Conservation (phyloP, 2,888 invertebrate species). For the Leptogaster cylindrica region DNA sequence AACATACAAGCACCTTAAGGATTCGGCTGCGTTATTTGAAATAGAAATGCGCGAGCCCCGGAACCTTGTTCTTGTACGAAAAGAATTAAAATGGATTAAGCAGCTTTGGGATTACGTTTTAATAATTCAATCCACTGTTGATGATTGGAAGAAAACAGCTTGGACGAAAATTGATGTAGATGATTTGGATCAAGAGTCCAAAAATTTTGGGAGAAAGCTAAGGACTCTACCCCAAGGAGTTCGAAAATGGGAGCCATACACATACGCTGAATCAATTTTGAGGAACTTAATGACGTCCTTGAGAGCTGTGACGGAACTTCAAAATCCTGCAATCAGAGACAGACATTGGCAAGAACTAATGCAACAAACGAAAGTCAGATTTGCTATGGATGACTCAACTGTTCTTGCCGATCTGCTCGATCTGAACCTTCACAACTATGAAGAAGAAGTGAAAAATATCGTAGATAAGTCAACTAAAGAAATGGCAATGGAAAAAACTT, state of each 20-base stretch:
- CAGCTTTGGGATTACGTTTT: conserved; percentile 89
- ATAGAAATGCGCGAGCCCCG: conserved; percentile 84
- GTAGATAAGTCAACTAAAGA: conserved; percentile 97
- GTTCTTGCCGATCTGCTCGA: conserved; percentile 87
- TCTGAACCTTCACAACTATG: conserved; percentile 87
- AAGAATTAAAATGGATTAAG: conserved; percentile 78
- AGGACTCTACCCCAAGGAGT: conserved; percentile 81
- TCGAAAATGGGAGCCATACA: conserved; percentile 79
- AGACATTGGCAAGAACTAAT: conserved; percentile 94
- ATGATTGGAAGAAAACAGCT: conserved; percentile 91
- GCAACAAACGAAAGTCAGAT: conserved; percentile 82
- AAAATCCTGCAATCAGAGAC: conserved; percentile 92
- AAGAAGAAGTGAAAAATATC: conserved; percentile 93
- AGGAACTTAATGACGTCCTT: conserved; percentile 94
- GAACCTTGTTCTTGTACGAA: conserved; percentile 74
- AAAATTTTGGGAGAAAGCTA: conserved; percentile 86
- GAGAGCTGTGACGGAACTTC: conserved; percentile 89
- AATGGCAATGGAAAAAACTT: conserved; percentile 93
- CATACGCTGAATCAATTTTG: conserved; percentile 78
- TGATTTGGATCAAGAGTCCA: conserved; percentile 93
- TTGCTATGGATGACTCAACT: conserved; percentile 66
- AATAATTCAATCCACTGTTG: conserved; percentile 80
- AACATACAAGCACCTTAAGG: conserved; percentile 70
- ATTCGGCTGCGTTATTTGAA: conserved; percentile 84
- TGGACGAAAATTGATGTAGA: conserved; percentile 96